Evolutionary conservation across 2,888 invertebrate genomes (phyloP), one percentile per base, ranked within the genome.

Genomic region (Marronus borbonicus): DNA sequence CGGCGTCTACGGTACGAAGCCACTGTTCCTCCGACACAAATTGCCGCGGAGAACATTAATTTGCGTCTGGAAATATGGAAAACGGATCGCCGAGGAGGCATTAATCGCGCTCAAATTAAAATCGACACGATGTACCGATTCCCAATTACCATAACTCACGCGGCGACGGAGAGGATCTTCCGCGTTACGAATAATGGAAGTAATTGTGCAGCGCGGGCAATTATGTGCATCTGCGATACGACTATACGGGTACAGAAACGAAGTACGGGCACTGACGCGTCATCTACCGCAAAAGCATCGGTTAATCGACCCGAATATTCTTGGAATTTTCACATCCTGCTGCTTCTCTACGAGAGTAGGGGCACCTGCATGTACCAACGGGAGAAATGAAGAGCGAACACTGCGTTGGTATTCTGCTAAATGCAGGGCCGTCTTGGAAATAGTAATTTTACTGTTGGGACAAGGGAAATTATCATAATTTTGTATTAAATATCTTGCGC

Each of bases 141-240:
- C 24, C 49, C 68, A 58, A 60, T 60, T 74, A 74, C 58, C 72
- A 60, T 72, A 60, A 39, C 36, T 72, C 72, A 39, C 39, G 24
- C 14, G 20, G 28, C 50, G 60, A 44, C 60, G 49, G 14, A 39
- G 60, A 74, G 24, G 44, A 74, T 74, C 44, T 74, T 62, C 36
- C 24, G 39, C 60, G 20, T 55, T 20, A 20, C 60, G 60, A 44
- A 58, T 74, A 74, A 74, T 60, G 60, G 44, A 44, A 20, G 72
- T 39, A 74, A 74, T 74, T 74, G 60, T 60, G 60, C 60, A 58
- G 36, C 44, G 36, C 44, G 20, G 60, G 44, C 72, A 60, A 74
- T 74, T 74, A 74, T 44, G 60, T 74, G 60, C 72, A 74, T 74
- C 72, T 74, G 60, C 72, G 24, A 74, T 74, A 60, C 44, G 55